Percentiles rank a stretch among this genome's conserved stretches.
These are phyloP conservation scores for Benthosema pterotum DNA, from an alignment of 2,797 vertebrate species.

Conservation along the genomic window DNA sequence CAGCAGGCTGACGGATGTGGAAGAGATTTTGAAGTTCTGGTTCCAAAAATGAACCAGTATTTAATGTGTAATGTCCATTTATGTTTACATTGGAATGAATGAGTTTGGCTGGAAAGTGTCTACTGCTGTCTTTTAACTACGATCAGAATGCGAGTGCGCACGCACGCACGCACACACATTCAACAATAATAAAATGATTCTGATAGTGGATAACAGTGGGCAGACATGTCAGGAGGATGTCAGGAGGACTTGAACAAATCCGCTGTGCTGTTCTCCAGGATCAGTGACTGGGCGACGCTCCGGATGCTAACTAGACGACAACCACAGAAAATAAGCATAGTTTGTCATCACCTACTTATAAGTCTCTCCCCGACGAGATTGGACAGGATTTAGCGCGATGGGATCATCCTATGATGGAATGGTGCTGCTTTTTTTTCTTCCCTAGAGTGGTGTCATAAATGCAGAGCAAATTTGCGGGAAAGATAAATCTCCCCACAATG, in stretches of 20 bases:
- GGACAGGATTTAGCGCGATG: slow-evolving; percentile 38
- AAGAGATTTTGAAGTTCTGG: too few species aligned
- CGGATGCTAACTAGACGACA: slow-evolving; percentile 43
- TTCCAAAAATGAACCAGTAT: too few species aligned
- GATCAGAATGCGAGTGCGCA: too few species aligned
- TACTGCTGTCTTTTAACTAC: too few species aligned
- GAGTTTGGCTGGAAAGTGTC: too few species aligned
- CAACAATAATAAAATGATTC: too few species aligned
- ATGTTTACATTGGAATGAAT: too few species aligned
- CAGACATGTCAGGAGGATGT: neutral
- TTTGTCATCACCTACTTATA: slow-evolving; percentile 58
- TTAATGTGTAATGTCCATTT: too few species aligned
- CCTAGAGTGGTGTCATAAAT: slow-evolving; percentile 50
- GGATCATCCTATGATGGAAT: slow-evolving; percentile 64
- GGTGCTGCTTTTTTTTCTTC: slow-evolving; percentile 32
- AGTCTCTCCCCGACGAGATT: slow-evolving; percentile 33
- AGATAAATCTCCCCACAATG: slow-evolving; percentile 51
- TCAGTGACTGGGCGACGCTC: slow-evolving; percentile 35
- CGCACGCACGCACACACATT: too few species aligned
- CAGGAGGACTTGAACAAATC: slow-evolving; percentile 11
- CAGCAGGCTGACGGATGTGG: too few species aligned
- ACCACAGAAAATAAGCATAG: slow-evolving; percentile 24
- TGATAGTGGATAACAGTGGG: too few species aligned
- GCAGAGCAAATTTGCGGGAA: slow-evolving; percentile 42
- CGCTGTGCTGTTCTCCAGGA: slow-evolving; percentile 6